A percentile compares a stretch with the other conserved stretches of the same genome.
Evolutionary conservation across 1,140 invertebrate species (phyloP).

Genomic region (Drosophila subpulchrella): DNA sequence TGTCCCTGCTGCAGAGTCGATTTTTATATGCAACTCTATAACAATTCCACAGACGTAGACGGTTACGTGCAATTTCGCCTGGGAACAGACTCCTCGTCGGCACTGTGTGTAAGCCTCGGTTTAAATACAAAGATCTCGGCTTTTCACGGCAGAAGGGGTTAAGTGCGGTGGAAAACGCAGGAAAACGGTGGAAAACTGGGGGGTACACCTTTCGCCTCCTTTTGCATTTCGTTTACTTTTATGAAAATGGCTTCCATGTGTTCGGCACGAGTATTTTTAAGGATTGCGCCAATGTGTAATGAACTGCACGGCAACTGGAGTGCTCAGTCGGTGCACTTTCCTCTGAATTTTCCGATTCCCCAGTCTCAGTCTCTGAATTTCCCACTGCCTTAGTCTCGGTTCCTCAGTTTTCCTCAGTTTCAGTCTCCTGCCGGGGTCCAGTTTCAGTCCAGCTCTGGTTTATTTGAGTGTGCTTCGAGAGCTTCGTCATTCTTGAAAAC

Average conservation of each 20-base stretch:
- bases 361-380: conserved; percentile 7
- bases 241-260: conserved; percentile 63
- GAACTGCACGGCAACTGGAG: conserved; percentile 54
- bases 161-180: neutral
- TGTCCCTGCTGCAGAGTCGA: conserved; percentile 61
- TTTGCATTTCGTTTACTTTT: conserved; percentile 74
- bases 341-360: conserved; percentile 2
- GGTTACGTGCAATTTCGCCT: conserved; percentile 69
- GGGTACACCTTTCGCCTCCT: conserved; percentile 3
- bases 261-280: conserved; percentile 46
- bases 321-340: conserved; percentile 22
- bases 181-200: neutral
- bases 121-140: conserved; percentile 70
- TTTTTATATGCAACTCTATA: conserved; percentile 75
- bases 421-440: neutral
- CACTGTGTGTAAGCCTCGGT: conserved; percentile 23
- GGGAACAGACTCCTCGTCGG: conserved; percentile 31
- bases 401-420: neutral
- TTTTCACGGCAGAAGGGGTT: conserved; percentile 11
- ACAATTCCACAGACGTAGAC: conserved; percentile 54
- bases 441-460: conserved; percentile 17
- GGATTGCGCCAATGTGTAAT: conserved; percentile 67
- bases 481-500: conserved; percentile 67
- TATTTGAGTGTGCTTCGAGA: conserved; percentile 31
- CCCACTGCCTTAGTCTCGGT: neutral